Evolutionary conservation across 2,113 vertebrate genomes (phyloP).

Genomic region (Lanius ludovicianus): DNA sequence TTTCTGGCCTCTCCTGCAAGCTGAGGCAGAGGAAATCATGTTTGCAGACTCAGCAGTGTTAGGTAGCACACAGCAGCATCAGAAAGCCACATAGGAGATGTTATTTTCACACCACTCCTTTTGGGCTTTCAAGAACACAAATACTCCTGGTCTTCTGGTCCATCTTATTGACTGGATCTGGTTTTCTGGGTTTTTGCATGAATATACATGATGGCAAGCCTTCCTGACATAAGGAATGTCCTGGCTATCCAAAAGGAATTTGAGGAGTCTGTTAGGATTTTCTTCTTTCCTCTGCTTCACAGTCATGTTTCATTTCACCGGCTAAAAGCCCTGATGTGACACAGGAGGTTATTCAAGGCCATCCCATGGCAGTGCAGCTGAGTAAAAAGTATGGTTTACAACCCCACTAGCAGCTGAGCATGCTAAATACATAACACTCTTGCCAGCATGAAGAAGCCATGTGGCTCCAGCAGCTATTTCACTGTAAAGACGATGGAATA

Average conservation of each 20-base stretch:
- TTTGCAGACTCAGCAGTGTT: background rate
- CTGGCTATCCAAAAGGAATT: background rate
- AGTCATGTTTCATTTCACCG: slow-evolving; percentile 8
- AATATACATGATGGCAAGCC: background rate
- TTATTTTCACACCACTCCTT: background rate
- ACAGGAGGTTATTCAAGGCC: slow-evolving; percentile 52
- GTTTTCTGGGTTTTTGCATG: background rate
- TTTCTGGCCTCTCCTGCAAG: background rate
- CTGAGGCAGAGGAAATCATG: background rate
- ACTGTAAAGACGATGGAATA: background rate
- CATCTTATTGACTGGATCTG: background rate
- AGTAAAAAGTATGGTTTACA: slow-evolving; percentile 30
- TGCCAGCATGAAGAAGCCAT: slow-evolving; percentile 18
- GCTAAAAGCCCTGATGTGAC: slow-evolving; percentile 43
- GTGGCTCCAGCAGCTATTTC: slow-evolving; percentile 4
- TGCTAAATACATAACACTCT: slow-evolving; percentile 32
- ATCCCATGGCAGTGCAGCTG: background rate
- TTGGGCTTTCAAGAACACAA: background rate
- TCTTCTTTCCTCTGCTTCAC: background rate
- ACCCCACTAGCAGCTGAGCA: background rate
- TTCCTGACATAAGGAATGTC: background rate
- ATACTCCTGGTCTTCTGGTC: background rate
- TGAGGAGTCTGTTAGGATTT: background rate
- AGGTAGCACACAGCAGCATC: background rate
- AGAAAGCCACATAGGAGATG: background rate